phyloP scores from a whole-genome alignment of 1,140 invertebrate genomes.

The Drosophila neocordata region DNA sequence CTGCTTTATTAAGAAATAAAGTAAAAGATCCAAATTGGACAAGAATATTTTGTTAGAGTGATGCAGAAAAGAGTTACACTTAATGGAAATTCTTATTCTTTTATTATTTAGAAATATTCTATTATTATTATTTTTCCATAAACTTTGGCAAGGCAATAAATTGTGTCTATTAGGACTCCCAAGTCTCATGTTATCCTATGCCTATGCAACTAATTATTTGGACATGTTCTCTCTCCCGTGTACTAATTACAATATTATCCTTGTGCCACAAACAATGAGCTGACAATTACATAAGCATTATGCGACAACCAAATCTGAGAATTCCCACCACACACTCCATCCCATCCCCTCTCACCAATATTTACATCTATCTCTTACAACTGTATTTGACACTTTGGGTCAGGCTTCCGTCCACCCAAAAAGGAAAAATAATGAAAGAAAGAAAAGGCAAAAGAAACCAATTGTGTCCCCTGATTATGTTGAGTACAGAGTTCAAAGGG shows the following conservation, averaged over 20 bases:
- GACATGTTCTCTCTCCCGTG: constrained; percentile 25
- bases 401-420: neutral
- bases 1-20: too few species aligned
- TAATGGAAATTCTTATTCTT: too few species aligned
- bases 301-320: constrained; percentile 29
- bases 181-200: constrained; percentile 1
- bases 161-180: neutral
- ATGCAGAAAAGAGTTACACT: too few species aligned
- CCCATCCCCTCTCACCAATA: neutral
- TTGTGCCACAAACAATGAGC: constrained; percentile 58
- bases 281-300: constrained; percentile 74
- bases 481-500: constrained; percentile 25
- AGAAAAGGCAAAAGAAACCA: constrained; percentile 59
- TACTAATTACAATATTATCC: constrained; percentile 69
- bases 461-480: constrained; percentile 57
- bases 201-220: constrained; percentile 58
- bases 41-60: too few species aligned
- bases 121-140: neutral
- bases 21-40: too few species aligned
- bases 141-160: neutral
- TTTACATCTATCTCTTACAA: constrained; percentile 29
- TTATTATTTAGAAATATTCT: neutral
- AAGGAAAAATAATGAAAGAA: neutral
- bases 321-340: neutral
- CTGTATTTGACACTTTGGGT: constrained; percentile 72